These are phyloP conservation scores for Colistium nudipinnis DNA, from an alignment of 2,113 vertebrate genomes.

Conservation along the genomic window DNA sequence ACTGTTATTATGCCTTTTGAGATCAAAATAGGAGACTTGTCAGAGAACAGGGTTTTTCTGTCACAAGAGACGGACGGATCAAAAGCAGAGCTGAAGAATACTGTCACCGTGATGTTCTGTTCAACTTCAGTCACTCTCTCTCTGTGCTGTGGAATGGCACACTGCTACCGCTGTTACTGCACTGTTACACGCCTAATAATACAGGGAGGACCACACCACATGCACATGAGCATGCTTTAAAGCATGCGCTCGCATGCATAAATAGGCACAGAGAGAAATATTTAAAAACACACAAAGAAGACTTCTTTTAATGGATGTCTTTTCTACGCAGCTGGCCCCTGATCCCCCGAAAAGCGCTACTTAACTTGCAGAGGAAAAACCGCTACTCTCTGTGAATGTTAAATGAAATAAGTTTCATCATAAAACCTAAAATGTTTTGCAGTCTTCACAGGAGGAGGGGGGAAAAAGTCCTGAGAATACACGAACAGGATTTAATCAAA, in stretches of 20 bases:
- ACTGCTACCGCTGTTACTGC: slow-evolving; percentile 29
- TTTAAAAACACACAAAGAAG: slow-evolving; percentile 26
- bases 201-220: slow-evolving; percentile 11
- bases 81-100: slow-evolving; percentile 62
- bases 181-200: slow-evolving; percentile 21
- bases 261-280: slow-evolving; percentile 6
- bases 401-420: slow-evolving; percentile 53
- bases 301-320: slow-evolving; percentile 47
- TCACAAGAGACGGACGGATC: slow-evolving; percentile 65
- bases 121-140: slow-evolving; percentile 55
- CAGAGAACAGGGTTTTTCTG: slow-evolving; percentile 57
- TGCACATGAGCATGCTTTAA: slow-evolving; percentile 21
- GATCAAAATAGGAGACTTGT: slow-evolving; percentile 60
- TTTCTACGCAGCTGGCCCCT: slow-evolving; percentile 32
- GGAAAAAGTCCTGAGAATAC: slow-evolving; percentile 2
- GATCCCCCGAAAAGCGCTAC: slow-evolving; percentile 35
- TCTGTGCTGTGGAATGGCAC: slow-evolving; percentile 41
- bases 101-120: slow-evolving; percentile 64
- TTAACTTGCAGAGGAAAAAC: slow-evolving; percentile 34
- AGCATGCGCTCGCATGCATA: slow-evolving; percentile 23
- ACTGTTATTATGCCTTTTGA: slow-evolving; percentile 67
- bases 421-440: slow-evolving; percentile 48
- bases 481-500: slow-evolving; percentile 42
- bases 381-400: slow-evolving; percentile 20
- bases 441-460: slow-evolving; percentile 22